Evolutionary conservation across 2,113 vertebrate species (phyloP), one percentile per base, ranked within the genome.

Genomic region (Oryzias woworae): DNA sequence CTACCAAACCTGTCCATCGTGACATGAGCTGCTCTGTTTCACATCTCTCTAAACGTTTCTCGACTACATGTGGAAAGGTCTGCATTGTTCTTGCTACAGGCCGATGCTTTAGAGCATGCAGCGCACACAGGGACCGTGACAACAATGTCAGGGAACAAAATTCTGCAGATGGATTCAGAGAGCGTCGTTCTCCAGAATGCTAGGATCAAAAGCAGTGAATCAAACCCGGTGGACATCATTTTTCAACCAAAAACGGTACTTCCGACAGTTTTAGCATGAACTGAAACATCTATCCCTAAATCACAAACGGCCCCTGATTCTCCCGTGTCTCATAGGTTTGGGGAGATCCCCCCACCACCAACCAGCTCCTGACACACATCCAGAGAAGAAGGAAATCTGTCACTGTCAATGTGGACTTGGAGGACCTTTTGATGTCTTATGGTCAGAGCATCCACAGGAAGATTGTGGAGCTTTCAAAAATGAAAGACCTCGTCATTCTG

Each of bases 241-340:
- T 96, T 95, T 87, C 78, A 87, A 73, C 94, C 95, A 75, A 94
- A 78, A 80, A 93, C 85, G 62, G 95, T 98, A 36, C 36, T 36
- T 8, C 36, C 2, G 1, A 45, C 14, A 45, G 15, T 45, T 14
- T 45, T 45, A 5, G 44, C 44, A 45, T 45, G 15, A 50, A 36
- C 36, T 12, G 8, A 36, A 36, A 36, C 36, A 36, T n/a, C 17
- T 15, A 14, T 5, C 17, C 10, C 16, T 43, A 13, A 56, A 43
- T 14, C 12, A 15, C 2, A 20, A 5, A 3, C 20, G 10, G 41
- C 4, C 36, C 16, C n/a, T 42, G 28, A 36, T 18, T 23, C 52
- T 47, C 20, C 24, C 41, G 17, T 7, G 41, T 74, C 3, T 10
- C 50, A 51, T 63, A 98, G 96, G 66, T 90, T 48, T 96, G 94